Base-by-base conservation (phyloP, 2,113 vertebrate genomes). In the Macrotus californicus region DNA sequence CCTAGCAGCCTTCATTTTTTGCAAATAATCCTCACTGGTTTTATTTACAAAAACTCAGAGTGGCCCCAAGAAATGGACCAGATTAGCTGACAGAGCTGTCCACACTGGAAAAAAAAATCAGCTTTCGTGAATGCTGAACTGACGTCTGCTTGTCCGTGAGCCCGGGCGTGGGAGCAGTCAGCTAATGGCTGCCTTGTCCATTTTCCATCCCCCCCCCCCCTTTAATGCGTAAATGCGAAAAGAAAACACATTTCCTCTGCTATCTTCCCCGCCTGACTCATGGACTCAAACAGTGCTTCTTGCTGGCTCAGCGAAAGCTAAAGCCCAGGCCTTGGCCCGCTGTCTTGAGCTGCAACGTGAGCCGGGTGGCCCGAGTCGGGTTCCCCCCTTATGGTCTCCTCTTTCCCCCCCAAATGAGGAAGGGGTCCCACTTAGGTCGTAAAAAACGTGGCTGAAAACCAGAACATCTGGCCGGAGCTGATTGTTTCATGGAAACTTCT, bases 401-500 rank as follows among this genome's bases (percentile, higher is more conserved):
- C n/a, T 79, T 36, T n/a, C n/a, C 80, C 80, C 21, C 39, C 34
- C 76, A 85, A 59, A 54, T 7, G 52, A 84, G 52, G 36, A 67
- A 77, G 87, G 46, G 39, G 88, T 72, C 94, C 75, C 93, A 29
- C 89, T 73, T 36, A 73, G 94, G 54, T 89, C 83, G 41, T 93
- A 82, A 91, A 79, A 85, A 80, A 41, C 21, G 29, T 80, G 89
- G 76, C 80, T 93, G 46, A 39, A 70, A 81, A 69, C 19, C 87
- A 72, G 87, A 73, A 67, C 96, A 94, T 95, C 91, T 95, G 95
- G 80, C 59, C 26, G 1, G 59, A 81, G 81, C 41, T 6, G 22
- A 87, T 2, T n/a, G 43, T 31, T 50, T 34, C 10, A 59, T 13
- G 31, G 69, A 18, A 64, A 54, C 24, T 29, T n/a, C 41, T 34